Conservation (phyloP, 2,113 vertebrate species). For the Sturnus vulgaris region DNA sequence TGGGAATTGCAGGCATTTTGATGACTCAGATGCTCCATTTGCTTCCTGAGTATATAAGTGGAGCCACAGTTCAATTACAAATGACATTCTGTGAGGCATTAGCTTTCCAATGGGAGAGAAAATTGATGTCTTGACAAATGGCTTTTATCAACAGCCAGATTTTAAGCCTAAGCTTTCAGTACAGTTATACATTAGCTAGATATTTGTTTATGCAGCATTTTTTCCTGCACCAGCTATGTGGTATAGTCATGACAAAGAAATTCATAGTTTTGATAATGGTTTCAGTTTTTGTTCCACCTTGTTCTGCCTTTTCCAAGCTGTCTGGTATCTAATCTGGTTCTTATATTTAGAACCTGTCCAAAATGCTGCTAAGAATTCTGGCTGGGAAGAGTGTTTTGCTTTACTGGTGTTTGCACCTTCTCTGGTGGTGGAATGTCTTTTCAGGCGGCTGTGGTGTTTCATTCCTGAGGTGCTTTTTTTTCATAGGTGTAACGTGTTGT, state of each 20-base stretch:
- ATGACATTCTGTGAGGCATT: neutral
- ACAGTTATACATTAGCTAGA: neutral
- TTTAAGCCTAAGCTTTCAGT: conserved; percentile 3
- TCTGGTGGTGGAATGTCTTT: neutral
- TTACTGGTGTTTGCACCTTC: neutral
- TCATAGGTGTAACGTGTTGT: neutral
- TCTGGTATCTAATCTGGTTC: neutral
- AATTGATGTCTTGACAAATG: neutral
- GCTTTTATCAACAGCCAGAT: conserved; percentile 2
- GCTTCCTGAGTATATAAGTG: neutral
- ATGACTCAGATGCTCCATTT: neutral
- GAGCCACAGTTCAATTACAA: neutral
- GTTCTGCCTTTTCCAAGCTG: neutral
- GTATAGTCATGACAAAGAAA: neutral
- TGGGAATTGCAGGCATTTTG: neutral
- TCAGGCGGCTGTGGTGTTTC: neutral
- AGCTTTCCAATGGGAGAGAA: neutral
- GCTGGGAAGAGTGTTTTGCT: neutral
- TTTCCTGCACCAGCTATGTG: neutral
- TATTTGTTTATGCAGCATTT: neutral
- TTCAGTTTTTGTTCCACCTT: neutral
- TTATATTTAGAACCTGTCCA: neutral
- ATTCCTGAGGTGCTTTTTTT: neutral
- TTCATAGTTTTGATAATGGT: rapidly evolving
- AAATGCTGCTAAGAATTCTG: neutral